Base-by-base conservation (phyloP, 2,113 vertebrate genomes). In the Trinectes maculatus region DNA sequence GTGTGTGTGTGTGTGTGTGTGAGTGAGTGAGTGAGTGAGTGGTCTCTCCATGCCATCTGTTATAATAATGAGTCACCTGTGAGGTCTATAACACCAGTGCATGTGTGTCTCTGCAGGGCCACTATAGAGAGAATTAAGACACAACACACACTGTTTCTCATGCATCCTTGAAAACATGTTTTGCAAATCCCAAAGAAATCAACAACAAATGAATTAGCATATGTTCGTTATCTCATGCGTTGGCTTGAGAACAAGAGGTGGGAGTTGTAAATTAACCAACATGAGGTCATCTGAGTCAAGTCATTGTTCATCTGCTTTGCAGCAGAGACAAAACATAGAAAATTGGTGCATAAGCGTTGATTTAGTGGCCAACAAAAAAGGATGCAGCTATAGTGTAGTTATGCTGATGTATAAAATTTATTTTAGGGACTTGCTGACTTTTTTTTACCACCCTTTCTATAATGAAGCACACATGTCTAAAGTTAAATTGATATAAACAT, bases 41-140 rank as follows among this genome's bases (percentile, higher is more conserved):
- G 24, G 44, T 72, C 65, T 71, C 64, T 67, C 57, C 49, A 6
- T 21, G 58, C 83, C 77, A 87, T 83, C 74, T 87, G 85, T 55
- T 85, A 65, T n/a, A 74, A 62, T 71, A 81, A 83, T 79, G 65
- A 79, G 54, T 83, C 83, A 81, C 78, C 72, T 82, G 82, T 72
- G 68, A 64, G 46, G 71, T 26, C 47, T 47, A 31, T 21, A 52
- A 37, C 36, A 54, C 55, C 33, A 6, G 44, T 40, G 26, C 19
- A 18, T 31, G 42, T 44, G 43, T 21, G 48, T 78, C 43, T 75
- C 73, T 46, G 70, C 9, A 15, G 76, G 72, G 24, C 22, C 22
- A 15, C 61, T 80, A 70, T 80, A 28, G 59, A 69, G n/a, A 31
- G 29, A 15, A 65, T 82, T 76, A 74, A 25, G 52, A 77, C 26